Base-by-base conservation (phyloP, 2,113 vertebrate species). In the Notiomystis cincta region DNA sequence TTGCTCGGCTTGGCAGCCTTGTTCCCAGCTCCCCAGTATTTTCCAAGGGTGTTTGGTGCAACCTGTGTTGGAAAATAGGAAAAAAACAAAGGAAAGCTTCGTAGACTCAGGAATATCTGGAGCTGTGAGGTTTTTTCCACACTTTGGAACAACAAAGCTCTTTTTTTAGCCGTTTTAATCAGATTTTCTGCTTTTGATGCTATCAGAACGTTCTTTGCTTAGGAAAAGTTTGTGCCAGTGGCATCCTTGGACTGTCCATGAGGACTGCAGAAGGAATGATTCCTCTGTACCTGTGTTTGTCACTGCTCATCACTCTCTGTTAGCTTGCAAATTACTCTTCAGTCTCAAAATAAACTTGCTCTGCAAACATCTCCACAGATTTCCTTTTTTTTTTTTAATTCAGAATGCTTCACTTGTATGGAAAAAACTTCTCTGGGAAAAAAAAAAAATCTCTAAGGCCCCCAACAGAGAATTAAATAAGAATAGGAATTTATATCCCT, bases 1-100 rank as follows among this genome's bases (percentile, higher is more conserved):
- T 37, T 47, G 30, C 95, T 35, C 91, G 37, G 71, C 15, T 86
- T 38, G 44, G 5, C 57, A 1, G 2, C 2, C 20, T 3, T 71
- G 21, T 47, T 77, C 71, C 71, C 13, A 67, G 33, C 67, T 24
- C 90, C 17, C 47, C 70, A 44, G 1, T 35, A 17, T 89, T 93
- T 95, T 94, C 92, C 86, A 78, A 89, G 88, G 69, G 61, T 96
- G 76, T 90, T 89, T 53, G 82, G 24, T 93, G 65, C 60, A 90
- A 6, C 12, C 71, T 33, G 17, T 6, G 45, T 13, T 75, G 69
- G 56, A 79, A 94, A 87, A 71, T 0, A 60, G 38, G 15, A 18
- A 50, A 61, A 60, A 73, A 69, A 9, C 12, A 50, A 57, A 64
- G 45, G 44, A 61, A 70, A 56, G 23, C 25, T 70, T 72, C 30